Evolutionary conservation across 1,140 invertebrate species (phyloP).

Genomic region (Drosophila pseudoobscura): DNA sequence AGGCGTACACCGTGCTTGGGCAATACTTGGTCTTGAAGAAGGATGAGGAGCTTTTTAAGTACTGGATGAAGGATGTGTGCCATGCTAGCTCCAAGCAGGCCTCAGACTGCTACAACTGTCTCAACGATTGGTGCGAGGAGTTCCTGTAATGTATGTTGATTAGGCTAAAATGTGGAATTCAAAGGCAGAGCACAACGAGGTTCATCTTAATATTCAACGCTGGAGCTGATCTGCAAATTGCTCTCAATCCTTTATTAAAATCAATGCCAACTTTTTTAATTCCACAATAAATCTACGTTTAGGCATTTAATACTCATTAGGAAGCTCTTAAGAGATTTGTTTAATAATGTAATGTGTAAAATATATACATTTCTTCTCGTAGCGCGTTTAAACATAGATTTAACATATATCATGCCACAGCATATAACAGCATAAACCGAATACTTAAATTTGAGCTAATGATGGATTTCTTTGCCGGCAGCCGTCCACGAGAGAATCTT

Average conservation of each 20-base stretch:
- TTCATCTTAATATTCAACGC: no score
- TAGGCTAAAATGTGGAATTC: no score
- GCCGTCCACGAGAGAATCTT: conserved; percentile 96
- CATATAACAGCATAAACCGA: no score
- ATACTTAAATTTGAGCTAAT: neutral
- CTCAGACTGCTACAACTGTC: conserved; percentile 95
- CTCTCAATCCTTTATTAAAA: no score
- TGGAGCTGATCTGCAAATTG: no score
- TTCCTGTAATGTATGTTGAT: conserved; percentile 88
- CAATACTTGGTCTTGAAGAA: conserved; percentile 98
- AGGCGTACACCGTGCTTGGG: conserved; percentile 98
- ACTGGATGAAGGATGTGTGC: conserved; percentile 97
- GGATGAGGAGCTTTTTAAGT: conserved; percentile 96
- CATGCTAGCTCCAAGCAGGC: conserved; percentile 96
- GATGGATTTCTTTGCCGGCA: conserved; percentile 84
- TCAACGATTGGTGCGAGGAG: conserved; percentile 98
- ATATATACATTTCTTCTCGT: conserved; percentile 59
- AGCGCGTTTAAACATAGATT: conserved; percentile 14
- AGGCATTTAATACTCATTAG: conserved; percentile 19
- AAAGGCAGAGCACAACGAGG: no score
- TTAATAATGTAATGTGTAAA: conserved; percentile 54
- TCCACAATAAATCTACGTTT: neutral
- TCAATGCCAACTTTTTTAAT: no score
- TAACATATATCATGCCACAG: conserved; percentile 87
- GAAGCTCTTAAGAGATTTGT: conserved; percentile 66